Evolutionary conservation across 2,888 invertebrate genomes (phyloP).

Genomic region (Hypena proboscidalis): DNA sequence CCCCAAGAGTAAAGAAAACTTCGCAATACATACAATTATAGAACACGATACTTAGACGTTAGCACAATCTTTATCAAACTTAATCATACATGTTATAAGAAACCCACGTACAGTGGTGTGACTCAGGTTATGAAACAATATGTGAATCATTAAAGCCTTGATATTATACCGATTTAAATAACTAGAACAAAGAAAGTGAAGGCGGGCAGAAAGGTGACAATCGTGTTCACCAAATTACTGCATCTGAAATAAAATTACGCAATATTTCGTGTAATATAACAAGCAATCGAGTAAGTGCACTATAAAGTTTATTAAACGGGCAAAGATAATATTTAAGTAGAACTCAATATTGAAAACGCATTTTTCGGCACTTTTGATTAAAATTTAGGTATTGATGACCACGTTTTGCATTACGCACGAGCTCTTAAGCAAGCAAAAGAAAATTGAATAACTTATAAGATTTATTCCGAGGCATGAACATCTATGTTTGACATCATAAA

Average conservation of each 20-base stretch:
- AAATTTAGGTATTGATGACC: too few species aligned
- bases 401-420: too few species aligned
- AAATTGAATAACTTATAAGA: too few species aligned
- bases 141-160: constrained; percentile 34
- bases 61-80: neutral
- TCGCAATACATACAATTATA: too few species aligned
- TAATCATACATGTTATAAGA: constrained; percentile 10
- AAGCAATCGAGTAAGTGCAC: neutral
- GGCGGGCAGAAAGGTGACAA: constrained; percentile 12
- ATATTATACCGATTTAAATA: constrained; percentile 24
- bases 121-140: constrained; percentile 35
- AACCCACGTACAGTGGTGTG: constrained; percentile 20
- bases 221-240: neutral
- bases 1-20: too few species aligned
- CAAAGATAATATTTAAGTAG: neutral
- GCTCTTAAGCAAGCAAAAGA: too few species aligned
- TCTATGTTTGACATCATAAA: too few species aligned
- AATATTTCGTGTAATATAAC: neutral
- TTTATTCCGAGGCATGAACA: too few species aligned
- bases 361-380: too few species aligned
- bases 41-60: neutral
- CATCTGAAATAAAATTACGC: neutral
- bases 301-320: neutral
- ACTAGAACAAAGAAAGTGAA: constrained; percentile 36
- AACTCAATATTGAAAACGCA: neutral